Evolutionary conservation across 2,797 vertebrate species (phyloP).

Genomic region (Microctenopoma stevenorrisi): DNA sequence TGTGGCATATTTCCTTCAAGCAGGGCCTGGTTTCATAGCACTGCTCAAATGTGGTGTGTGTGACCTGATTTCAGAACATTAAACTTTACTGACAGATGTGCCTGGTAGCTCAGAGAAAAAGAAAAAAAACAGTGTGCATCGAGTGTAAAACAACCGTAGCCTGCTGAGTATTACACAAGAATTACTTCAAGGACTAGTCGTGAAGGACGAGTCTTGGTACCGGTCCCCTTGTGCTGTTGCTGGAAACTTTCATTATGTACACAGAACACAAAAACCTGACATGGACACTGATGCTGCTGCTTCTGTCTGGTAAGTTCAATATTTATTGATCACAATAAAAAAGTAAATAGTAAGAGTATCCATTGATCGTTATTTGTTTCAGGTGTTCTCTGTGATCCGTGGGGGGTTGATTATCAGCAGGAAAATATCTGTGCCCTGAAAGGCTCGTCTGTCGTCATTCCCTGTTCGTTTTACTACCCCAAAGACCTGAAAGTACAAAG

Average conservation of each 20-base stretch:
- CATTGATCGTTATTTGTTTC: constrained; percentile 11
- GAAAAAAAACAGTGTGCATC: neutral
- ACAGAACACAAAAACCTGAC: neutral
- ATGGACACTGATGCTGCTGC: constrained; percentile 3
- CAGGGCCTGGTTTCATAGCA: neutral
- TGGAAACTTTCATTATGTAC: constrained; percentile 12
- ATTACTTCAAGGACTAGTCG: too few relatives aligned
- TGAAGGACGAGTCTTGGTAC: neutral
- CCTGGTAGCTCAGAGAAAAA: neutral
- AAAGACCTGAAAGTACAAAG: accelerated
- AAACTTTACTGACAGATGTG: neutral
- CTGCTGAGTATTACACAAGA: neutral
- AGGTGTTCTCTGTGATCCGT: constrained; percentile 17
- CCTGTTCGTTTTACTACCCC: constrained; percentile 24
- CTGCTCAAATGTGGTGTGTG: neutral
- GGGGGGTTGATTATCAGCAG: neutral
- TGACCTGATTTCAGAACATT: constrained; percentile 15
- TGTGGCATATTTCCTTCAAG: neutral
- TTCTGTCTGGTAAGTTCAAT: constrained; percentile 37
- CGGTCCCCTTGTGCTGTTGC: neutral
- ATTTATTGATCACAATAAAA: neutral
- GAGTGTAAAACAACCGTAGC: neutral
- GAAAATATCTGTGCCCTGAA: constrained; percentile 33
- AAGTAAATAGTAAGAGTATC: neutral
- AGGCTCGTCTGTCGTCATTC: constrained; percentile 35